These are phyloP conservation scores for Chlamydotis undulata DNA, from an alignment of 2,113 vertebrate species.

Conservation along the genomic window DNA sequence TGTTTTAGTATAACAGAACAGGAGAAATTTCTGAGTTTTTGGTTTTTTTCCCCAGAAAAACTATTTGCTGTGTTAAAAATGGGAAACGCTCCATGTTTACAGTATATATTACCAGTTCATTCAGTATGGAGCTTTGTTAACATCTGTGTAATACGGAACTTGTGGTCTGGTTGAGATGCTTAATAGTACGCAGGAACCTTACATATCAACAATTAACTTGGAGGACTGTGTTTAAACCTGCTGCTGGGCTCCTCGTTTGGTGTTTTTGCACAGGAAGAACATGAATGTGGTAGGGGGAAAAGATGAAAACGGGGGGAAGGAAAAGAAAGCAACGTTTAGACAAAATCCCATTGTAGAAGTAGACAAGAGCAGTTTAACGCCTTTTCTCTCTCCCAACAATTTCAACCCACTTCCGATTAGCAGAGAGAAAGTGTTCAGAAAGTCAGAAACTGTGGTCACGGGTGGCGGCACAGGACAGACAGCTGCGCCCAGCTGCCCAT, in stretches of 20 bases:
- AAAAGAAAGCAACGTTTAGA: background rate
- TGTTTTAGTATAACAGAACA: background rate
- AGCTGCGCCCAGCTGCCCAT: background rate
- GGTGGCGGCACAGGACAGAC: too few species aligned
- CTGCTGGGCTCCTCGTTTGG: background rate
- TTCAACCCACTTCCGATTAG: background rate
- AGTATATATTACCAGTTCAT: background rate
- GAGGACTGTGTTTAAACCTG: background rate
- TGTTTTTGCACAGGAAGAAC: background rate
- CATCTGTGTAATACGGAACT: background rate
- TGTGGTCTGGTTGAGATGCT: background rate
- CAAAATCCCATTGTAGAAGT: background rate
- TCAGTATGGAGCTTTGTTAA: background rate
- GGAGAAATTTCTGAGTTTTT: background rate
- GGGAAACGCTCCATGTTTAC: fast-evolving
- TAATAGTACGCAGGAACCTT: background rate
- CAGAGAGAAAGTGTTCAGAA: background rate
- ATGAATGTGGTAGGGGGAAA: fast-evolving
- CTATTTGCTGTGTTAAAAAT: background rate
- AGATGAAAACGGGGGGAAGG: background rate
- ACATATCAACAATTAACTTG: background rate
- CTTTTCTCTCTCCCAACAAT: background rate
- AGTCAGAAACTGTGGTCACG: too few species aligned
- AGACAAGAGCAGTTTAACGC: background rate
- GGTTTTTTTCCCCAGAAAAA: too few species aligned